phyloP scores from a whole-genome alignment of 2,888 invertebrate genomes.

The Ornithoptera priamus region DNA sequence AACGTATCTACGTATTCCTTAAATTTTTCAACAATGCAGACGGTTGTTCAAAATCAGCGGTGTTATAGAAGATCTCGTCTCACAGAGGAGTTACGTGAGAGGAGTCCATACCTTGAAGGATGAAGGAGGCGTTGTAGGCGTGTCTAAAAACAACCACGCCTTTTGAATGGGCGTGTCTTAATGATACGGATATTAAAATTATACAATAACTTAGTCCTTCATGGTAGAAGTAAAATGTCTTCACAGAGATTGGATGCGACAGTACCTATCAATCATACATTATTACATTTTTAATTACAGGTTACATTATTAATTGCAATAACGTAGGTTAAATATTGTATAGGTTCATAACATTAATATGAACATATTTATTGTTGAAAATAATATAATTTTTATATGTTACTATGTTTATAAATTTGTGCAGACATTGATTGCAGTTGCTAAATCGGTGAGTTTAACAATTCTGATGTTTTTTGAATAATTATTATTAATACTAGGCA shows the following conservation, averaged over 20 bases:
- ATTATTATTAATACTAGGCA: too few relatives aligned
- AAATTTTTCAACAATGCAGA: slow-evolving; percentile 36
- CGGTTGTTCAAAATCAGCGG: slow-evolving; percentile 51
- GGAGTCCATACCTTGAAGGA: slow-evolving; percentile 44
- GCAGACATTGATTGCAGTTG: too few relatives aligned
- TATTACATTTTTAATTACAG: background rate
- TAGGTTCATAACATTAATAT: too few relatives aligned
- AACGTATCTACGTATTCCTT: slow-evolving; percentile 38
- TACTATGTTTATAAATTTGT: too few relatives aligned
- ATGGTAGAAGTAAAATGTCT: slow-evolving; percentile 30
- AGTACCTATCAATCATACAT: background rate
- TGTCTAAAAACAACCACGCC: slow-evolving; percentile 62
- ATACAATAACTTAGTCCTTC: slow-evolving; percentile 32
- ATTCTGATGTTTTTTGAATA: too few relatives aligned
- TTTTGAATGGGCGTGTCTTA: slow-evolving; percentile 55
- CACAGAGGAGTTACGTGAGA: slow-evolving; percentile 50
- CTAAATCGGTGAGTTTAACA: too few relatives aligned
- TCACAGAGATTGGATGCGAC: background rate
- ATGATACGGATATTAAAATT: slow-evolving; percentile 33
- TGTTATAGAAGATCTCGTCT: slow-evolving; percentile 60
- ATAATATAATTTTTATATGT: too few relatives aligned
- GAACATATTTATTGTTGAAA: too few relatives aligned
- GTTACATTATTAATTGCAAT: background rate
- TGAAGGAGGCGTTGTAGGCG: slow-evolving; percentile 68
- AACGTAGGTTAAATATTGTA: too few relatives aligned